Percentiles rank a stretch among this genome's conserved stretches.
These are phyloP conservation scores for Watsonalla binaria DNA, from an alignment of 2,888 invertebrate species.

Conservation along the genomic window DNA sequence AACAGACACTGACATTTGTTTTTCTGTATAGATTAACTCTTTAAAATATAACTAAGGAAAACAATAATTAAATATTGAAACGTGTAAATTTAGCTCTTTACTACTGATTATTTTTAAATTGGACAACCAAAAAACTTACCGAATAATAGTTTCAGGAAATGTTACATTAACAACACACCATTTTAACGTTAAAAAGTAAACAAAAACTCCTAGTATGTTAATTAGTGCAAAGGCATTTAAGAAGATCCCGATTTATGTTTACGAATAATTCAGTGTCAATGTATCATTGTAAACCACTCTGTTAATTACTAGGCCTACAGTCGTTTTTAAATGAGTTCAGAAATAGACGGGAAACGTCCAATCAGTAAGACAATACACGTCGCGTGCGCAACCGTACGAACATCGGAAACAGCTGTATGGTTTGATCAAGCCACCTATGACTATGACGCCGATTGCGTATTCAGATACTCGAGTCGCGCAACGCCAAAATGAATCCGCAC, in stretches of 20 bases:
- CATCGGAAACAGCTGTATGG: slow-evolving; percentile 62
- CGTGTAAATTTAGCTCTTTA: too few species aligned
- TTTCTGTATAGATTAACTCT: too few species aligned
- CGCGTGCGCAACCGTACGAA: slow-evolving; percentile 19
- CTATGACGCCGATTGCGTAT: slow-evolving; percentile 15
- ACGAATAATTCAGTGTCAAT: not conserved
- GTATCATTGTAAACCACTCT: not conserved
- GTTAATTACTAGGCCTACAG: slow-evolving; percentile 37
- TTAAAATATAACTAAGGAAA: too few species aligned
- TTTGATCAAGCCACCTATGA: slow-evolving; percentile 47
- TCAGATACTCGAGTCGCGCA: slow-evolving; percentile 10
- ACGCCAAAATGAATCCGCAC: slow-evolving; percentile 21
- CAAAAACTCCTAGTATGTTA: not conserved
- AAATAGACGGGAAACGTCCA: slow-evolving; percentile 47
- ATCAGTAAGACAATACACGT: slow-evolving; percentile 57
- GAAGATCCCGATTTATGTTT: not conserved
- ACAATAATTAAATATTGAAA: too few species aligned
- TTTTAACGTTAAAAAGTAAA: not conserved
- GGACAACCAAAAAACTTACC: too few species aligned
- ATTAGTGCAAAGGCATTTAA: not conserved
- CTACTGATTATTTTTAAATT: too few species aligned
- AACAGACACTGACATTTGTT: too few species aligned
- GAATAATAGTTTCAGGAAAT: too few species aligned
- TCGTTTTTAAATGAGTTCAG: slow-evolving; percentile 46
- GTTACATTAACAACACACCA: not conserved